phyloP scores from a whole-genome alignment of 2,113 vertebrate species.

The Clarias gariepinus region DNA sequence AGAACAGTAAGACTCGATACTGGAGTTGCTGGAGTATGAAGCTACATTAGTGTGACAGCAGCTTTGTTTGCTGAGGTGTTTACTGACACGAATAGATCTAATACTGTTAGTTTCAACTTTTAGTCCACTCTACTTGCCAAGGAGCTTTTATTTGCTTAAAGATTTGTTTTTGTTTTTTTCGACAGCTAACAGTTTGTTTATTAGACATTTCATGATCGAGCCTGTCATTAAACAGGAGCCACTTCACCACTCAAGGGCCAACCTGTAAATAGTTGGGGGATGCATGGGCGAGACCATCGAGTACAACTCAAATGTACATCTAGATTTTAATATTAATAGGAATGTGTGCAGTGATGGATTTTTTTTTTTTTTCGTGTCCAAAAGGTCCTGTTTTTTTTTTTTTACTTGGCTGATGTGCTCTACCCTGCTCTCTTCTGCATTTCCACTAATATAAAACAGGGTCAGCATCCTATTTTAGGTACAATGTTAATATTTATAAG shows the following conservation, averaged over 20 bases:
- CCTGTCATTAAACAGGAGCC: slow-evolving; percentile 27
- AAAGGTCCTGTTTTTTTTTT: slow-evolving; percentile 23
- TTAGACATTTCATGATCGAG: not conserved
- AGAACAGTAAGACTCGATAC: not conserved
- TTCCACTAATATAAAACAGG: slow-evolving; percentile 38
- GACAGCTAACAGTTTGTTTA: not conserved
- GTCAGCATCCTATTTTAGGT: slow-evolving; percentile 54
- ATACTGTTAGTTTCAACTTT: not conserved
- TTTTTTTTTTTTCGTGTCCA: slow-evolving; percentile 28
- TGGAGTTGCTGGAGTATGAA: not conserved
- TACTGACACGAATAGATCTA: not conserved
- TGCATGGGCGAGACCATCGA: not conserved
- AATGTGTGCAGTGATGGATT: slow-evolving; percentile 44
- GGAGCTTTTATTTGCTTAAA: not conserved
- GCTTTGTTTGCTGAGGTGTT: not conserved
- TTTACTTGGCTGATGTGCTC: slow-evolving; percentile 23
- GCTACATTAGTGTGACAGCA: not conserved
- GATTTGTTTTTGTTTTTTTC: not conserved
- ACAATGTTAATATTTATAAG: slow-evolving; percentile 56
- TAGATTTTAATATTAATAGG: slow-evolving; percentile 49
- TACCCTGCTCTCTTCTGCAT: slow-evolving; percentile 18
- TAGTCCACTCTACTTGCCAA: not conserved
- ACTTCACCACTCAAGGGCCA: slow-evolving; percentile 37
- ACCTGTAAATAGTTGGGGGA: not conserved
- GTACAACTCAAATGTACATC: slow-evolving; percentile 35